phyloP scores from a whole-genome alignment of 2,888 invertebrate genomes.

The Salpingus planirostris region DNA sequence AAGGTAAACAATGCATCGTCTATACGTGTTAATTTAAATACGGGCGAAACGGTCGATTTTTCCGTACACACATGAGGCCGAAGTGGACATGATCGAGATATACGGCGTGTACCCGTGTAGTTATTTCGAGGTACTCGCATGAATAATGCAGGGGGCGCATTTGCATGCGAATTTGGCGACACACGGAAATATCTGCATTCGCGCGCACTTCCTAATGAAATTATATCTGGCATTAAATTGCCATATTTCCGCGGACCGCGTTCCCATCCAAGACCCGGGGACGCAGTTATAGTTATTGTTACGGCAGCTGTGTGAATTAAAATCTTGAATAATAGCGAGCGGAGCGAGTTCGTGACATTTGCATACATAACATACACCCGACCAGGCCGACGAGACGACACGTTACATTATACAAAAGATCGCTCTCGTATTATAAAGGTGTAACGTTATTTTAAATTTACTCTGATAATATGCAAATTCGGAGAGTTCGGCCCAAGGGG shows the following conservation, averaged over 20 bases:
- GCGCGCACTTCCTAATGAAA: background rate
- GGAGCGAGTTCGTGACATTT: slow-evolving; percentile 16
- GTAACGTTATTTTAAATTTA: slow-evolving; percentile 26
- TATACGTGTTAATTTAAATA: no score
- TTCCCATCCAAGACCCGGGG: background rate
- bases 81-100: no score
- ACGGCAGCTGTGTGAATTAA: slow-evolving; percentile 27
- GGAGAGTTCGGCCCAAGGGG: no score
- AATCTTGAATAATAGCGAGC: slow-evolving; percentile 18
- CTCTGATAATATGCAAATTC: slow-evolving; percentile 26
- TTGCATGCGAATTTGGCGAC: no score
- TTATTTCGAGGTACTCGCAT: no score
- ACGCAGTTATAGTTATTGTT: slow-evolving; percentile 17
- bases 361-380: slow-evolving; percentile 17
- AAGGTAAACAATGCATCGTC: no score
- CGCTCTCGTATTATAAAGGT: slow-evolving; percentile 17
- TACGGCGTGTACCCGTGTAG: no score
- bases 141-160: no score
- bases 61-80: no score
- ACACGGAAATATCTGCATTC: background rate
- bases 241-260: background rate
- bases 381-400: background rate
- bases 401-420: slow-evolving; percentile 18
- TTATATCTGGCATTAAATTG: background rate
- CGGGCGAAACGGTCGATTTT: no score